Evolutionary conservation across 53 echinoderm and acorn worm species (phyloP), one percentile per base, ranked within the genome.

Genomic region (Antedon mediterranea): DNA sequence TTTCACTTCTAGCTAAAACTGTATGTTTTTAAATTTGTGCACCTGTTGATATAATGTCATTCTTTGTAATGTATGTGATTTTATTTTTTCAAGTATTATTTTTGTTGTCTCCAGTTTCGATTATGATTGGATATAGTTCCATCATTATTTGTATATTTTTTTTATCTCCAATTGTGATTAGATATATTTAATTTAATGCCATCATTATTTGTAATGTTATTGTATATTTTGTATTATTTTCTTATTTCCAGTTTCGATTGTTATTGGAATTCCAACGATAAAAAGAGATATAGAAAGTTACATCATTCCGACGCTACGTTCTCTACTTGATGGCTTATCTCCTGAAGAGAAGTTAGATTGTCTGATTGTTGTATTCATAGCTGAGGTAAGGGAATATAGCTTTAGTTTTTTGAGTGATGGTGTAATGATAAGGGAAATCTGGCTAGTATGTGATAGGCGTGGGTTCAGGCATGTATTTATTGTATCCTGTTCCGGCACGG

Each of bases 211-310:
- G 5, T 7, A 41, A 7, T 41, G 13, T 41, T 41, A 5, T 41
- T 41, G 41, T 41, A 41, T 7, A n/a, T 7, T n/a, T 37, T 37
- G 37, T 37, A 37, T 37, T 37, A 6, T 37, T 6, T 28, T 70
- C 23, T 30, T 32, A 34, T 6, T 33, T 78, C n/a, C 80, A 93
- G 93, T 93, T 27, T 93, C 93, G 43, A 84, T 93, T 0, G 90
- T 93, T 28, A 86, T 93, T 29, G 93, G 93, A 28, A 84, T 93
- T 34, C 93, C 93, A 31, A 93, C 93, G 18, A 93, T 93, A 80
- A 93, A 90, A 79, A 79, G 93, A 75, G 90, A 89, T 4, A 87
- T 93, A 28, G 87, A 93, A 83, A 88, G 82, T 41, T 93, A 93
- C 30, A 32, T 93, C 28, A 88, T 90, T 86, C 90, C 90, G 34